phyloP scores from a whole-genome alignment of 92 coral and sea anemone genomes.

The Nematostella vectensis region DNA sequence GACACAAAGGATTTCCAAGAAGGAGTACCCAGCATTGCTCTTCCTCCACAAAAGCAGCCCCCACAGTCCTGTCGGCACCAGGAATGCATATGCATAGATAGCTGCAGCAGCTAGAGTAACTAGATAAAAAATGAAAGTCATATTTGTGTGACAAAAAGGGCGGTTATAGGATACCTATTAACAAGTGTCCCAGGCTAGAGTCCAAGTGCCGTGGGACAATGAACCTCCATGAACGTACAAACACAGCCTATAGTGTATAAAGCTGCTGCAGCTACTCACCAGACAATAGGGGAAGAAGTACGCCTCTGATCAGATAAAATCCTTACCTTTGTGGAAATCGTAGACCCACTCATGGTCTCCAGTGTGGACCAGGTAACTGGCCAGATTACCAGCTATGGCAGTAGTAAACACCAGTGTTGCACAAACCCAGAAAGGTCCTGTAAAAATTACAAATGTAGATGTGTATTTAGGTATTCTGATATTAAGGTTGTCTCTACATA shows the following conservation, averaged over 20 bases:
- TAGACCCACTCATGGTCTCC: conserved; percentile 94
- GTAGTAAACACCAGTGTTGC: conserved; percentile 92
- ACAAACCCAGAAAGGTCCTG: conserved; percentile 99
- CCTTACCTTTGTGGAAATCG: conserved; percentile 89
- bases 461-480: not conserved
- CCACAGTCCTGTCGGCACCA: conserved; percentile 86
- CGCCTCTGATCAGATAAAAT: no score
- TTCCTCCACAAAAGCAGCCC: conserved; percentile 82
- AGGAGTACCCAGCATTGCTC: conserved; percentile 89
- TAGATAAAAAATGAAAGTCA: conserved; percentile 8
- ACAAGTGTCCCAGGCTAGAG: no score
- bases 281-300: no score
- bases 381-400: conserved; percentile 92
- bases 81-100: conserved; percentile 81
- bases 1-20: conserved; percentile 91
- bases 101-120: conserved; percentile 98
- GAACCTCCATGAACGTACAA: no score
- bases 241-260: no score
- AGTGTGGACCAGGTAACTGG: conserved; percentile 68
- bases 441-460: not conserved
- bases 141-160: no score
- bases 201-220: no score
- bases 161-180: no score
- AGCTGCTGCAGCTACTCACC: no score
- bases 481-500: no score